These are phyloP conservation scores for Spilarctia lutea DNA, from an alignment of 2,888 invertebrate genomes.

Conservation along the genomic window DNA sequence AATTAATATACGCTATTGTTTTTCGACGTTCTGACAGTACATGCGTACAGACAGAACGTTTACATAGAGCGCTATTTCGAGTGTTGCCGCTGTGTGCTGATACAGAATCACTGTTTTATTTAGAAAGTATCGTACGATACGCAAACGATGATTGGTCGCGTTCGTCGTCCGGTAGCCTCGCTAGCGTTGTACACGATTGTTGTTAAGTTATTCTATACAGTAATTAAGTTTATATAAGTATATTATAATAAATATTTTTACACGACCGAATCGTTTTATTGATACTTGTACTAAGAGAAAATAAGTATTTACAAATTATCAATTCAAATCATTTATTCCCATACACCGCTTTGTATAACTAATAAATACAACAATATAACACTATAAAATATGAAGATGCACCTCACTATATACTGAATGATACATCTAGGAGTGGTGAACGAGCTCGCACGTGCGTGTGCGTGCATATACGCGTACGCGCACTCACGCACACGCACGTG, in stretches of 20 bases:
- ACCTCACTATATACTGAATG: constrained; percentile 1
- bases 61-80: background rate
- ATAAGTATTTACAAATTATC: background rate
- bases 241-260: constrained; percentile 62
- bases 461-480: background rate
- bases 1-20: background rate
- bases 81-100: background rate
- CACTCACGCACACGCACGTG: background rate
- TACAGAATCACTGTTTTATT: background rate
- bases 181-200: constrained; percentile 33
- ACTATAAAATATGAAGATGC: constrained; percentile 31
- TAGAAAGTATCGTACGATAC: too few species aligned
- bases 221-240: constrained; percentile 66
- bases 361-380: constrained; percentile 28
- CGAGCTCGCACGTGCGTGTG: background rate
- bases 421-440: background rate
- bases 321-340: constrained; percentile 29
- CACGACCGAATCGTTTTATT: constrained; percentile 14
- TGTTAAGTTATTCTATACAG: constrained; percentile 62
- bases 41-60: too few species aligned
- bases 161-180: background rate
- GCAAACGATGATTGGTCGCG: too few species aligned
- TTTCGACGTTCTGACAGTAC: background rate
- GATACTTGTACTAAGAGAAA: background rate
- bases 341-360: constrained; percentile 10